Percentiles rank a stretch among this genome's conserved stretches.
Conservation (phyloP, 2,797 vertebrate species). For the Myotis myotis region DNA sequence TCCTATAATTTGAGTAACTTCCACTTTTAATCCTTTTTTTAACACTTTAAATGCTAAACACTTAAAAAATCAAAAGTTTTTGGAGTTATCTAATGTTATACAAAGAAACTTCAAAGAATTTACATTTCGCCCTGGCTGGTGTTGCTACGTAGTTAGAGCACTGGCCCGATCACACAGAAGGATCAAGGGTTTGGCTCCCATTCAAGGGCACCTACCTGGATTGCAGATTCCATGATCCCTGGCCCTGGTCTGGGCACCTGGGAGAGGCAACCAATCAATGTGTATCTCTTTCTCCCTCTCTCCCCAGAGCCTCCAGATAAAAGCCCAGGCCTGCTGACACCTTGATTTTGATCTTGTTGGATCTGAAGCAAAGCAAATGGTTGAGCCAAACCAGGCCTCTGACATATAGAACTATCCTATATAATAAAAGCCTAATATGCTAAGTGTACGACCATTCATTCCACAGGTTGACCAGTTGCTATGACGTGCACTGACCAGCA, state of each 20-base stretch:
- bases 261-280: too few relatives aligned
- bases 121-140: not conserved
- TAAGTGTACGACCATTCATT: too few relatives aligned
- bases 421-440: too few relatives aligned
- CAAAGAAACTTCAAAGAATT: slow-evolving; percentile 62
- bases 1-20: slow-evolving; percentile 61
- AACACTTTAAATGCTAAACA: slow-evolving; percentile 58
- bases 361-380: not conserved
- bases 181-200: not conserved
- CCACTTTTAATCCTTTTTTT: slow-evolving; percentile 50
- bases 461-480: too few relatives aligned
- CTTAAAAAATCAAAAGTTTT: slow-evolving; percentile 58
- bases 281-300: too few relatives aligned
- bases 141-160: not conserved
- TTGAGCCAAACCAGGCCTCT: not conserved
- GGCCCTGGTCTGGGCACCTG: too few relatives aligned
- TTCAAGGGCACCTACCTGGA: too few relatives aligned
- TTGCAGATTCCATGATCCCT: too few relatives aligned
- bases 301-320: not conserved
- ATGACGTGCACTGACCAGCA: too few relatives aligned
- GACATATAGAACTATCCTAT: not conserved
- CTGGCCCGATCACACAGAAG: not conserved
- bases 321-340: not conserved
- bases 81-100: slow-evolving; percentile 41
- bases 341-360: not conserved